A percentile compares a stretch with the other conserved stretches of the same genome.
Conservation (phyloP, 2,888 invertebrate species). For the Gastracanthus pulcherrimus region DNA sequence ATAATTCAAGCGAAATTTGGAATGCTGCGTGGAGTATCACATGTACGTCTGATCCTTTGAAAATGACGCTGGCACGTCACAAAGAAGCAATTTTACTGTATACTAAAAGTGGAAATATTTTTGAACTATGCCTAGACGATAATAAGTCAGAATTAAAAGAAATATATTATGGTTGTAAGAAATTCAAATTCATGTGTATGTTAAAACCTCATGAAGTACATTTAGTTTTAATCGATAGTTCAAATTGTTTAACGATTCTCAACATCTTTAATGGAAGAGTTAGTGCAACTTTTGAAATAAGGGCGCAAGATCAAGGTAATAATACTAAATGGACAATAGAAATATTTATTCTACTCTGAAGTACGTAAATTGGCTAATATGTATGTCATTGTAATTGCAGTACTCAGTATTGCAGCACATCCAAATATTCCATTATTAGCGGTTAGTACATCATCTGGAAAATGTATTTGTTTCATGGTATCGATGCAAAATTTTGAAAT, state of each 20-base stretch:
- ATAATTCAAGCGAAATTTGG: conserved; percentile 61
- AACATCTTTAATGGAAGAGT: conserved; percentile 61
- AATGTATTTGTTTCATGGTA: conserved; percentile 62
- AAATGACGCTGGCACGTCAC: conserved; percentile 56
- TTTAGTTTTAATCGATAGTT: conserved; percentile 58
- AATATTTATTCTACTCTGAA: not conserved
- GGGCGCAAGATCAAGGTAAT: conserved; percentile 66
- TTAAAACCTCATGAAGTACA: conserved; percentile 52
- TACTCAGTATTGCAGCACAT: conserved; percentile 60
- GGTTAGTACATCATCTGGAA: conserved; percentile 63
- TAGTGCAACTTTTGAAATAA: conserved; percentile 10
- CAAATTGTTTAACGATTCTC: conserved; percentile 62
- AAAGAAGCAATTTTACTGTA: conserved; percentile 65
- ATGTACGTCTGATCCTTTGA: conserved; percentile 59
- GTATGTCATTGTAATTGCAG: conserved; percentile 53
- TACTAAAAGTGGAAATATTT: conserved; percentile 62
- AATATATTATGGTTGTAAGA: conserved; percentile 56
- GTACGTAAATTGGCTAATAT: not conserved
- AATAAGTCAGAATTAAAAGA: conserved; percentile 59
- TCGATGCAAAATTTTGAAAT: conserved; percentile 52
- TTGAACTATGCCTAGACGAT: conserved; percentile 61
- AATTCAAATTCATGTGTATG: conserved; percentile 56
- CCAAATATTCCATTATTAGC: conserved; percentile 61
- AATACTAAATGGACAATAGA: too few species aligned
- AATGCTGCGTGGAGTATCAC: conserved; percentile 63